These are phyloP conservation scores for Scaptomyza caliginosa DNA, from an alignment of 2,888 invertebrate genomes.

Conservation along the genomic window DNA sequence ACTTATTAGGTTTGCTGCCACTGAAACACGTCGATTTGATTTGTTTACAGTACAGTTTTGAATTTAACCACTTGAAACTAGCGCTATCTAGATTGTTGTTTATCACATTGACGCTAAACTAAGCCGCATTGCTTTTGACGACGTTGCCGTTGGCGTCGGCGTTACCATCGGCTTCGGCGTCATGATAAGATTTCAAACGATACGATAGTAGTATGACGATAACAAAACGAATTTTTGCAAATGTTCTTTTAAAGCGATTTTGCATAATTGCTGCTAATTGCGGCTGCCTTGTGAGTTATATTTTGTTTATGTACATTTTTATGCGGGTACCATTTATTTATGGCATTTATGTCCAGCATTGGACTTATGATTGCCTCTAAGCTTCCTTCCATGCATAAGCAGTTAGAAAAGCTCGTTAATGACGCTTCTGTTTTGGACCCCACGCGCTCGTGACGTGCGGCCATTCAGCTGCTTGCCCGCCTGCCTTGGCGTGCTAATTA, in stretches of 20 bases:
- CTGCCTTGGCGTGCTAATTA: constrained; percentile 29
- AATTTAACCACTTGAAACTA: neutral
- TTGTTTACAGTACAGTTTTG: neutral
- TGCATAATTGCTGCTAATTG: constrained; percentile 58
- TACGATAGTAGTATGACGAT: constrained; percentile 37
- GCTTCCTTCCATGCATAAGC: neutral
- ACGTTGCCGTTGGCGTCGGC: too few species aligned
- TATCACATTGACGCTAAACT: constrained; percentile 12
- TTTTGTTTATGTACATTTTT: constrained; percentile 16
- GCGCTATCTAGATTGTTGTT: constrained; percentile 3
- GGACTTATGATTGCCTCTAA: constrained; percentile 23
- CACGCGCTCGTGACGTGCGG: constrained; percentile 53
- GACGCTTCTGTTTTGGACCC: constrained; percentile 23
- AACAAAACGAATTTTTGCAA: constrained; percentile 10
- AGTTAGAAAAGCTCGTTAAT: constrained; percentile 38
- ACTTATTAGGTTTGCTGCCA: neutral
- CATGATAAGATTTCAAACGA: constrained; percentile 36
- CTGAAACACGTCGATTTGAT: neutral
- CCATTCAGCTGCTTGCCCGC: neutral
- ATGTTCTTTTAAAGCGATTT: constrained; percentile 12
- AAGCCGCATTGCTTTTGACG: constrained; percentile 23
- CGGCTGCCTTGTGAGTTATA: constrained; percentile 56
- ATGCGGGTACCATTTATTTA: constrained; percentile 37
- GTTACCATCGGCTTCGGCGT: neutral
- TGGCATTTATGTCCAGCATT: constrained; percentile 9